Evolutionary conservation across 2,113 vertebrate genomes (phyloP).

Genomic region (Scopus umbretta): DNA sequence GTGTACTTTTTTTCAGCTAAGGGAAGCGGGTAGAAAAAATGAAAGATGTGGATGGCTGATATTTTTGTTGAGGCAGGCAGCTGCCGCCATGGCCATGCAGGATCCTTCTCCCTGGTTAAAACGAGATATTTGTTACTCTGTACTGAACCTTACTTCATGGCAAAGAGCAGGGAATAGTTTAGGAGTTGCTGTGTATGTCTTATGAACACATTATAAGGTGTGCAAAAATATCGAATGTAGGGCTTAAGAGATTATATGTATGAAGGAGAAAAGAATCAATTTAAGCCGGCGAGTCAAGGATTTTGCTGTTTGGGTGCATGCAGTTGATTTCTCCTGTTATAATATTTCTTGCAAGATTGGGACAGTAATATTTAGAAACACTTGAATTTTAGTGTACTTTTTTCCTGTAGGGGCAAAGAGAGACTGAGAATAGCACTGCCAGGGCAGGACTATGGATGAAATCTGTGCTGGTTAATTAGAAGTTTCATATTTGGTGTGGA

Average conservation of each 20-base stretch:
- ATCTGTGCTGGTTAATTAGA: background rate
- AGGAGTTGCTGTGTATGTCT: background rate
- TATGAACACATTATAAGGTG: background rate
- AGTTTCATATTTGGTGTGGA: background rate
- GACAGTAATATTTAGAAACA: background rate
- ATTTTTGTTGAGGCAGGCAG: background rate
- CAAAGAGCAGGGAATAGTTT: background rate
- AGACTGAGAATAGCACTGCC: background rate
- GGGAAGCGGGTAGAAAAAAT: background rate
- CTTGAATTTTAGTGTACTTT: background rate
- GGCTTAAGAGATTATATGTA: background rate
- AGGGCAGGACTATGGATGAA: background rate
- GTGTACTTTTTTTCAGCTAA: background rate
- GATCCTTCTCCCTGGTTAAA: background rate
- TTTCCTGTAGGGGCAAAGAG: background rate
- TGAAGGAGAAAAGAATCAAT: background rate
- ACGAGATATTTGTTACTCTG: background rate
- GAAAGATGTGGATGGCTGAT: background rate
- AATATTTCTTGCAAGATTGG: background rate
- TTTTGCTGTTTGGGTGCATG: background rate
- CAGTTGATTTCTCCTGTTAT: background rate
- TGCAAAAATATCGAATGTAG: background rate
- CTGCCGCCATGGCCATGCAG: fast-evolving
- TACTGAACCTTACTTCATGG: background rate
- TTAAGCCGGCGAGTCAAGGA: background rate